These are phyloP conservation scores for Psilanteris sp. DNA, from an alignment of 1,140 invertebrate species.

Conservation along the genomic window DNA sequence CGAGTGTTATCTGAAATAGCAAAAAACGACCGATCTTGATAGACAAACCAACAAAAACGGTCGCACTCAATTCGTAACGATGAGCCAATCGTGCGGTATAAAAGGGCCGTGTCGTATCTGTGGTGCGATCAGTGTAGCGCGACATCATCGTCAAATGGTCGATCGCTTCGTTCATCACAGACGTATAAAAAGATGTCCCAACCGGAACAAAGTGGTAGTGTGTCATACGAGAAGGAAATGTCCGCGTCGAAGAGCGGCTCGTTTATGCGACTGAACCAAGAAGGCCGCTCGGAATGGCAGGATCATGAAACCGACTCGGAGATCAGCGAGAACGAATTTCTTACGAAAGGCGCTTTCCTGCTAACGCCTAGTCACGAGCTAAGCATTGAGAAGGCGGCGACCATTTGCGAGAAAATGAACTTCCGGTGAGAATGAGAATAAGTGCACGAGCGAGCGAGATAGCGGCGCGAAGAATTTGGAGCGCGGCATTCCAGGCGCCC, in stretches of 20 bases:
- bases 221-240: conserved; percentile 72
- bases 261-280: conserved; percentile 70
- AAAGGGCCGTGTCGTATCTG: conserved; percentile 68
- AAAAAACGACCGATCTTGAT: no score
- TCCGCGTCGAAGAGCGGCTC: conserved; percentile 74
- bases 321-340: conserved; percentile 75
- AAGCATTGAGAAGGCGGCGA: conserved; percentile 90
- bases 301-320: conserved; percentile 76
- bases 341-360: conserved; percentile 87
- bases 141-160: conserved; percentile 64
- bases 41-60: background rate
- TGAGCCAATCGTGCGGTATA: conserved; percentile 65
- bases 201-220: conserved; percentile 67
- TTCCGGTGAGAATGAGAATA: conserved; percentile 79
- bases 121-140: conserved; percentile 68
- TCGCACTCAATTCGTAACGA: conserved; percentile 8
- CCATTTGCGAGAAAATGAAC: conserved; percentile 92
- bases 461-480: conserved; percentile 29
- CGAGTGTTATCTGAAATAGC: no score
- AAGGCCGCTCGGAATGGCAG: conserved; percentile 68
- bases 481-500: conserved; percentile 38
- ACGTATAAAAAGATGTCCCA: conserved; percentile 76
- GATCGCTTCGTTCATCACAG: conserved; percentile 44
- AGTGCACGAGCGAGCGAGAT: conserved; percentile 18
- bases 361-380: conserved; percentile 90